Conservation (phyloP, 1,140 invertebrate genomes). For the Gryllus bimaculatus region DNA sequence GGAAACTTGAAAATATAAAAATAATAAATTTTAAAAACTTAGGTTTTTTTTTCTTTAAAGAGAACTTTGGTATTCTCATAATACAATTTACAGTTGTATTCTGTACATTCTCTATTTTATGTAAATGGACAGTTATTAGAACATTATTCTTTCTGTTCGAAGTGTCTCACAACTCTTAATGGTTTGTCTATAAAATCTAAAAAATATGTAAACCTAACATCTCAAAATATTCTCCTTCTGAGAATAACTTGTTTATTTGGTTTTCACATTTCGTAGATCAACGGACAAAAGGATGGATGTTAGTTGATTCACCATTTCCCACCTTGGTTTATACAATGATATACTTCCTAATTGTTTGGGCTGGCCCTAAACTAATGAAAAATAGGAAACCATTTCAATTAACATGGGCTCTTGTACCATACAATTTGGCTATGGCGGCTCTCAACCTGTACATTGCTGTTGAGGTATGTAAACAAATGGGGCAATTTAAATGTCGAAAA, state of each 20-base stretch:
- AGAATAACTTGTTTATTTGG: background rate
- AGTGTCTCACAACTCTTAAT: background rate
- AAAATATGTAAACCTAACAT: background rate
- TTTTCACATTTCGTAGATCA: constrained; percentile 43
- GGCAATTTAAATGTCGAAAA: background rate
- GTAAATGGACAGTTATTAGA: background rate
- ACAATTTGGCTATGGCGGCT: constrained; percentile 75
- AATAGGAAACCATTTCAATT: constrained; percentile 69
- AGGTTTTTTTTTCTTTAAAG: background rate
- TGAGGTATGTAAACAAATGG: constrained; percentile 42
- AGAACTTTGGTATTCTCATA: background rate
- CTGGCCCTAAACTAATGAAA: constrained; percentile 74
- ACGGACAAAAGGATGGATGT: constrained; percentile 74
- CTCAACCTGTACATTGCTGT: constrained; percentile 79
- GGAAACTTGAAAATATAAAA: background rate
- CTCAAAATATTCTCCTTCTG: background rate
- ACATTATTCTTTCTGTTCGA: background rate
- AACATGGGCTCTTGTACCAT: constrained; percentile 66
- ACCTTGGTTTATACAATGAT: constrained; percentile 61
- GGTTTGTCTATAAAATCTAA: background rate
- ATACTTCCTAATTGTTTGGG: constrained; percentile 72
- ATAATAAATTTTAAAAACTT: background rate
- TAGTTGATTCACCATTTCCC: constrained; percentile 74
- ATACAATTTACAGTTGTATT: background rate
- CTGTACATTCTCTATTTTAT: too few species aligned